A percentile compares a stretch with the other conserved stretches of the same genome.
phyloP scores from a whole-genome alignment of 2,113 vertebrate genomes.

The Pholis gunnellus region DNA sequence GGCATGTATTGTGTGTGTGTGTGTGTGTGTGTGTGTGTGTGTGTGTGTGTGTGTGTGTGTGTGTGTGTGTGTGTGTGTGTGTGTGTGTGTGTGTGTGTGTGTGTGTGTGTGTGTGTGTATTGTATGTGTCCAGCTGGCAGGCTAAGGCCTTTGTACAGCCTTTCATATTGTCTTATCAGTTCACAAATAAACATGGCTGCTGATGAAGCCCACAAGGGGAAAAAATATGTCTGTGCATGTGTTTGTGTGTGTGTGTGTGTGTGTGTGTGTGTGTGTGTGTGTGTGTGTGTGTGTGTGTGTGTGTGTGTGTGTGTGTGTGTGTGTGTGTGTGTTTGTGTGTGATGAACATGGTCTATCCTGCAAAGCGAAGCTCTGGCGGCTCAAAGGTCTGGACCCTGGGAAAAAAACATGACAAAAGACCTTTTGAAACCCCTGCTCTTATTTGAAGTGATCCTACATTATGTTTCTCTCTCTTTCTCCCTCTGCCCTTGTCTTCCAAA shows the following conservation, averaged over 20 bases:
- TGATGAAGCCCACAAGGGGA: constrained; percentile 63
- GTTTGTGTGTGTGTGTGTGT: constrained; percentile 19
- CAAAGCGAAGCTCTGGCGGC: background rate
- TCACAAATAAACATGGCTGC: constrained; percentile 76
- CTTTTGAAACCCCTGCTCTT: background rate
- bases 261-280: constrained; percentile 13
- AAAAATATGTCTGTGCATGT: constrained; percentile 30
- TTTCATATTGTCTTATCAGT: constrained; percentile 77
- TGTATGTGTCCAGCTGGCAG: constrained; percentile 74
- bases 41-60: constrained; percentile 25
- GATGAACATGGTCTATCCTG: background rate
- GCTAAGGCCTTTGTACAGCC: constrained; percentile 70
- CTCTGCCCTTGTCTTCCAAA: background rate
- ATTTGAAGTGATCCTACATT: background rate
- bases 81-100: constrained; percentile 1
- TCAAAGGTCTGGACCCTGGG: background rate
- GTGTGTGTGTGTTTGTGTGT: background rate
- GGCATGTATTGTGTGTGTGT: constrained; percentile 13
- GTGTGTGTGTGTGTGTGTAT: constrained; percentile 4
- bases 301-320: background rate
- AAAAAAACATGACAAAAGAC: background rate
- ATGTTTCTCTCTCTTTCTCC: background rate
- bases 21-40: constrained; percentile 18
- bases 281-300: background rate
- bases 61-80: constrained; percentile 37